Evolutionary conservation across 2,113 vertebrate species (phyloP).

Genomic region (Hucho hucho): DNA sequence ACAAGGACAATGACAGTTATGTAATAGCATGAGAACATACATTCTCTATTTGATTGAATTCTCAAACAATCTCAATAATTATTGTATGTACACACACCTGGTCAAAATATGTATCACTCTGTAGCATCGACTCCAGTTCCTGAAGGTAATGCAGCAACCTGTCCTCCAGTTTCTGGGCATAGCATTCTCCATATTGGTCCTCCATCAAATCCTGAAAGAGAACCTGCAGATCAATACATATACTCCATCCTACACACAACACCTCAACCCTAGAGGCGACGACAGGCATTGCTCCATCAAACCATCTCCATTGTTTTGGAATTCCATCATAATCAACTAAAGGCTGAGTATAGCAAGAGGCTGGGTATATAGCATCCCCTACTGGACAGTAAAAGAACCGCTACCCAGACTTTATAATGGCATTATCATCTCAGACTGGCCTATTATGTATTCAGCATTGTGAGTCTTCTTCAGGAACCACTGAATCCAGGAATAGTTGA

Average conservation of each 20-base stretch:
- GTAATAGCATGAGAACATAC: too few species aligned
- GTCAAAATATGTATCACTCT: constrained; percentile 59
- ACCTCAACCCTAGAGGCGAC: neutral
- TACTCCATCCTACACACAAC: neutral
- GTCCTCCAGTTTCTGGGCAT: constrained; percentile 69
- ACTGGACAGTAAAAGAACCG: constrained; percentile 19
- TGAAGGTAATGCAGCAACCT: constrained; percentile 65
- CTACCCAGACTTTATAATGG: neutral
- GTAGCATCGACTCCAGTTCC: constrained; percentile 52
- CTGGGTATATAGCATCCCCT: constrained; percentile 16
- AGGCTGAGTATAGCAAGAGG: neutral
- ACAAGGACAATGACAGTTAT: too few species aligned
- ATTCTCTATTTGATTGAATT: too few species aligned
- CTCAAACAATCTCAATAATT: too few species aligned
- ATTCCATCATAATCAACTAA: neutral
- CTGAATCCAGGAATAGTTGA: too few species aligned
- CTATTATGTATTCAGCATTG: neutral
- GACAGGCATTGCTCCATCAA: neutral
- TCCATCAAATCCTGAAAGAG: constrained; percentile 64
- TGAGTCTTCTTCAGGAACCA: neutral
- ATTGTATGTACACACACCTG: constrained; percentile 41
- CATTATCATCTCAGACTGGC: neutral
- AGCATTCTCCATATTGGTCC: constrained; percentile 67
- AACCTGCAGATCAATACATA: neutral
- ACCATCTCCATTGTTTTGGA: neutral